Base-by-base conservation (phyloP, 2,113 vertebrate genomes). In the Cephalopholis sonnerati region DNA sequence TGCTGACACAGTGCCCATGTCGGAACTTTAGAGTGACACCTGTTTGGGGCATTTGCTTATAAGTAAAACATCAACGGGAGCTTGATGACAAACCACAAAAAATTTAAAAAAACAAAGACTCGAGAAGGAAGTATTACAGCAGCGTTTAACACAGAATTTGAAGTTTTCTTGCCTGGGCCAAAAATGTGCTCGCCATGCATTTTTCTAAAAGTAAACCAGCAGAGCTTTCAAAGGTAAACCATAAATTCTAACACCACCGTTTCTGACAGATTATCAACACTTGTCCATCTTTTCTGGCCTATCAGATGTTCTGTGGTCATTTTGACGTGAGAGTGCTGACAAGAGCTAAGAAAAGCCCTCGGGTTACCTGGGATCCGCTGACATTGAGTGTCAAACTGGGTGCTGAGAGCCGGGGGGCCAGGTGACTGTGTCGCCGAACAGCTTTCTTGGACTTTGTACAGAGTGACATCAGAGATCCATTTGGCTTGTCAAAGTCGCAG, bases 291-390 rank as follows among this genome's bases (percentile, higher is more conserved):
- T 66, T 69, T 84, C 70, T 62, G 65, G 61, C 61, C 66, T 79
- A 83, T 90, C 75, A 3, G 17, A 54, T 88, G 83, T 79, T 78
- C 61, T 76, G 63, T 71, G 65, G 88, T 87, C 36, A 77, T 58
- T 61, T 75, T 89, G 77, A 79, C 41, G 58, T 25, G 13, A 65
- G 25, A 25, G 84, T 77, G 87, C 72, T 93, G 93, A 92, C 89
- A 90, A 65, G 82, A 46, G 65, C 63, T 83, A 81, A 87, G 84
- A 92, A 91, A 90, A 87, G 66, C 55, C 41, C 63, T 53, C 48
- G 5, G 48, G 74, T 88, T 88, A 90, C 88, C 84, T 91, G 87
- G 54, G 87, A 84, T 90, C 86, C 72, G 82, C 88, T 92, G 92
- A 93, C 86, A 90, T 36, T 71, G 77, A 71, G 77, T 82, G 88